A percentile compares a stretch with the other conserved stretches of the same genome.
phyloP scores from a whole-genome alignment of 2,888 invertebrate genomes.

The Apodemia hepburni region DNA sequence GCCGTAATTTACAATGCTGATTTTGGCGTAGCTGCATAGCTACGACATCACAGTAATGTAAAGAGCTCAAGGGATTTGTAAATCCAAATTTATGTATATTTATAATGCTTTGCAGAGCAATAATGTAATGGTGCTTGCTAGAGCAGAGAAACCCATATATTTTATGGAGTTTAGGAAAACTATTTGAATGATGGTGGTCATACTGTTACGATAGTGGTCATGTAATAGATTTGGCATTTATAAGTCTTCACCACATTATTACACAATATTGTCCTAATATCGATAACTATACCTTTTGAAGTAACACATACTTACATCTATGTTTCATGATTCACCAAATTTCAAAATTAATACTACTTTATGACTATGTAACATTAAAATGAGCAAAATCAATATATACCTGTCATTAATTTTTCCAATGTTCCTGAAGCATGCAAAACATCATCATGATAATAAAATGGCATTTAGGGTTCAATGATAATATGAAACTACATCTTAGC shows the following conservation, averaged over 20 bases:
- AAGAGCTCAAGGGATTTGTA: neutral
- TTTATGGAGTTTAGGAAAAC: too few relatives aligned
- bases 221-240: too few relatives aligned
- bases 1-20: conserved; percentile 7
- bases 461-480: conserved; percentile 33
- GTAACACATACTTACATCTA: neutral
- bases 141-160: too few relatives aligned
- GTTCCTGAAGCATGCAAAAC: conserved; percentile 82
- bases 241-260: too few relatives aligned
- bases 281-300: too few relatives aligned
- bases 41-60: neutral
- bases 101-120: neutral
- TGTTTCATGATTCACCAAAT: too few relatives aligned
- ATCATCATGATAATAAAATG: conserved; percentile 50
- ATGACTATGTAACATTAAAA: conserved; percentile 25
- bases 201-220: too few relatives aligned
- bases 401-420: conserved; percentile 84
- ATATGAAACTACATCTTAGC: conserved; percentile 28
- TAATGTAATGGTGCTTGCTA: too few relatives aligned
- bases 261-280: too few relatives aligned
- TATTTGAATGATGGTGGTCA: too few relatives aligned
- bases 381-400: conserved; percentile 77
- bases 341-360: neutral
- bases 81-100: neutral
- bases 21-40: conserved; percentile 13